Percentiles rank a stretch among this genome's conserved stretches.
Evolutionary conservation across 2,888 invertebrate genomes (phyloP).

Genomic region (Deilephila porcellus): DNA sequence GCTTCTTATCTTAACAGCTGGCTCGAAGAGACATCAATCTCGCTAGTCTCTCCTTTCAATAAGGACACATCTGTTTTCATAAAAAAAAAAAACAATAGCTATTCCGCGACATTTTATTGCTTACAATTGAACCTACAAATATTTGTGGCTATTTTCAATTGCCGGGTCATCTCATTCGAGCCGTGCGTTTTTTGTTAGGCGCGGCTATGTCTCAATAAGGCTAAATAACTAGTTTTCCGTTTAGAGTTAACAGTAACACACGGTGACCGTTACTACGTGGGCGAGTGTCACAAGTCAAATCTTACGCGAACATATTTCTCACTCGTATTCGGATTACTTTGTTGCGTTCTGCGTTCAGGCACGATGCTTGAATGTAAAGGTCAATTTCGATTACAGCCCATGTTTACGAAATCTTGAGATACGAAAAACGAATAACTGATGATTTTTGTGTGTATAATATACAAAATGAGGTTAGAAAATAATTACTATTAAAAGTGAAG

Average conservation of each 20-base stretch:
- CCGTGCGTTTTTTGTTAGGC: not conserved
- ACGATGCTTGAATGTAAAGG: not conserved
- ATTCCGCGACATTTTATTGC: conserved; percentile 42
- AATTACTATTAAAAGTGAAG: not conserved
- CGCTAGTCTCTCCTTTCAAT: conserved; percentile 48
- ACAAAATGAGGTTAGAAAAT: not conserved
- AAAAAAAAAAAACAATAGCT: conserved; percentile 37
- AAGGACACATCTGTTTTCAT: conserved; percentile 46
- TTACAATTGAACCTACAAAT: not conserved
- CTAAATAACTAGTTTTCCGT: conserved; percentile 73
- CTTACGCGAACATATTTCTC: conserved; percentile 39
- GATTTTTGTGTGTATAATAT: too few species aligned
- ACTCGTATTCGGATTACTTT: conserved; percentile 16
- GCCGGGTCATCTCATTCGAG: not conserved
- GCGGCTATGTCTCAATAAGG: conserved; percentile 63
- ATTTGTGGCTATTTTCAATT: not conserved
- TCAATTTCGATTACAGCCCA: not conserved
- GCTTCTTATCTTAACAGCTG: conserved; percentile 70
- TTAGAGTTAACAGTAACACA: conserved; percentile 73
- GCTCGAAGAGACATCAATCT: conserved; percentile 59
- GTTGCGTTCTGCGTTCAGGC: conserved; percentile 5
- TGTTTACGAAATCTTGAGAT: not conserved
- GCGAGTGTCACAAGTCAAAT: conserved; percentile 61
- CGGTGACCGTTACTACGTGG: conserved; percentile 74
- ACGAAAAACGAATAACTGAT: not conserved